These are phyloP conservation scores for Pituophis catenifer DNA, from an alignment of 2,113 vertebrate genomes.

Conservation along the genomic window DNA sequence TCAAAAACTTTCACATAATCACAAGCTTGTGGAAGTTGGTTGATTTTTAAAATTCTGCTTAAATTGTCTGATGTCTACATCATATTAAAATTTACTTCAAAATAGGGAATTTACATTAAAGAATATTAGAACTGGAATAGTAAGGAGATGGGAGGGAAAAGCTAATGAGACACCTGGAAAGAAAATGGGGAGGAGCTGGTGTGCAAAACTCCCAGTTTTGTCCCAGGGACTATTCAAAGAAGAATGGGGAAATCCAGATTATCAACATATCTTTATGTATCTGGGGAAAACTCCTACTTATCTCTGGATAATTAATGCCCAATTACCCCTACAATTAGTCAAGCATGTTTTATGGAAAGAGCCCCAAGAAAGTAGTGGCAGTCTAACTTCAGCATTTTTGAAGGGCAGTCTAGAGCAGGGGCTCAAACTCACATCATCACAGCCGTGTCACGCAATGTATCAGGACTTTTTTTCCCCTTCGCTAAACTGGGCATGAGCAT, in stretches of 20 bases:
- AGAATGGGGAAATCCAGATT: neutral
- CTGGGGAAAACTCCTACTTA: neutral
- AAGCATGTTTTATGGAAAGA: neutral
- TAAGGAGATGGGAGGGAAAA: neutral
- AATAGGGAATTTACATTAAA: neutral
- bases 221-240: neutral
- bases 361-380: neutral
- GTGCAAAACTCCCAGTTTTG: neutral
- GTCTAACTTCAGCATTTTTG: neutral
- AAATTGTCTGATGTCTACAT: neutral
- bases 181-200: neutral
- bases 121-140: neutral
- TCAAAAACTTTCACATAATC: neutral
- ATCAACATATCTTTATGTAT: neutral
- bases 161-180: neutral
- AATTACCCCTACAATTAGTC: neutral
- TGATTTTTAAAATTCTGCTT: neutral
- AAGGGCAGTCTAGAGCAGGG: neutral
- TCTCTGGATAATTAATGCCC: neutral
- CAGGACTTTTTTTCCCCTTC: too few relatives aligned
- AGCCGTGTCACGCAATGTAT: too few relatives aligned
- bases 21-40: neutral
- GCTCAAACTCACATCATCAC: too few relatives aligned
- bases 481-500: too few relatives aligned
- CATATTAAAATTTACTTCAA: slow-evolving; percentile 19